Percentiles rank a stretch among this genome's conserved stretches.
Conservation (phyloP, 2,888 invertebrate species). For the Embidobia sp. region DNA sequence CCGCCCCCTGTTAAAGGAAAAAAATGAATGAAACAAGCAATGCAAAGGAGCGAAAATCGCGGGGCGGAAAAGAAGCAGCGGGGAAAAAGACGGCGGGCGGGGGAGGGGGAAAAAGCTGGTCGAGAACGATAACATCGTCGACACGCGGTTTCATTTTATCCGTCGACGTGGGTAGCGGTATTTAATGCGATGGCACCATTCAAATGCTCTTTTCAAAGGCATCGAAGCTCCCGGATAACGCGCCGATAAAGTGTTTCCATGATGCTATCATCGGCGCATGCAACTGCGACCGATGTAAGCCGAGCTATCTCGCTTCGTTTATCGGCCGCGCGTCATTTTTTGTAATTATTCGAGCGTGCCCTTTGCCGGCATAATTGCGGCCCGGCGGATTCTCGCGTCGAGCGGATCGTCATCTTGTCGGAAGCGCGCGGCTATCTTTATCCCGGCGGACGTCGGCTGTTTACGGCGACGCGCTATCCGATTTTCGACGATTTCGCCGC, state of each 20-base stretch:
- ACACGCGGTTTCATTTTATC: conserved; percentile 55
- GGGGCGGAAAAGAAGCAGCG: no score
- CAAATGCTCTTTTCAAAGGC: conserved; percentile 63
- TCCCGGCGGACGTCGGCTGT: not conserved
- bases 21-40: conserved; percentile 54
- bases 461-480: conserved; percentile 16
- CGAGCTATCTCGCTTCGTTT: conserved; percentile 62
- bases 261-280: conserved; percentile 62
- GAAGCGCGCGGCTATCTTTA: conserved; percentile 40
- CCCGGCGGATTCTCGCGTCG: conserved; percentile 33
- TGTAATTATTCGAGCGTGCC: conserved; percentile 62
- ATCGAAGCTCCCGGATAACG: conserved; percentile 65
- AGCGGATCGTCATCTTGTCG: conserved; percentile 53
- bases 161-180: conserved; percentile 63
- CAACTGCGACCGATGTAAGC: conserved; percentile 57
- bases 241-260: conserved; percentile 63
- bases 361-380: conserved; percentile 58
- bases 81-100: no score
- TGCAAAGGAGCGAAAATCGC: conserved; percentile 54
- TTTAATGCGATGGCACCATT: conserved; percentile 65
- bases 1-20: not conserved
- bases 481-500: conserved; percentile 28
- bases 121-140: conserved; percentile 62
- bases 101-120: no score
- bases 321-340: conserved; percentile 59